A percentile compares a stretch with the other conserved stretches of the same genome.
Evolutionary conservation across 2,888 invertebrate species (phyloP).

Genomic region (Smittia aterrima): DNA sequence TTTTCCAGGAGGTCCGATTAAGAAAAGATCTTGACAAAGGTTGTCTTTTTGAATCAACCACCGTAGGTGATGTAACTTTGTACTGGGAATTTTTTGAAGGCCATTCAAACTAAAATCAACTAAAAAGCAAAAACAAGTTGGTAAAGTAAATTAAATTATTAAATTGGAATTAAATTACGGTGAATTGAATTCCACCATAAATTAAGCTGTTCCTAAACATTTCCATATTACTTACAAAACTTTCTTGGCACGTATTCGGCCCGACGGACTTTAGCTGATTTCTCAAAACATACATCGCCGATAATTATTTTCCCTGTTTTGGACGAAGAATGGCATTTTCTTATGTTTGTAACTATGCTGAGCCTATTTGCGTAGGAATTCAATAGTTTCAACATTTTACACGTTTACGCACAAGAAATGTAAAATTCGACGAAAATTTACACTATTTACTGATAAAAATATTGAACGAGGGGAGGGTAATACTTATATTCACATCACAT

Average conservation of each 20-base stretch:
- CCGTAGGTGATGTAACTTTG: constrained; percentile 71
- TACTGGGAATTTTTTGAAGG: constrained; percentile 60
- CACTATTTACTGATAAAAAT: too few species aligned
- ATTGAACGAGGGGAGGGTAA: too few species aligned
- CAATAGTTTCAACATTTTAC: too few species aligned
- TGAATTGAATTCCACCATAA: too few species aligned
- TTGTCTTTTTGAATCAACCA: constrained; percentile 97
- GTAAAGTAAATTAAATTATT: constrained; percentile 37
- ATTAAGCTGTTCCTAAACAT: too few species aligned
- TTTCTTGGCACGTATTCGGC: constrained; percentile 76
- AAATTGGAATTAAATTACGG: too few species aligned
- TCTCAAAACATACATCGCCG: constrained; percentile 6
- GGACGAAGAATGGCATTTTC: background rate
- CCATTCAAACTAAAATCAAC: constrained; percentile 52
- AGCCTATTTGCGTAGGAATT: too few species aligned
- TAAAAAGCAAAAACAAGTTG: background rate
- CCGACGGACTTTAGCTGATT: constrained; percentile 57
- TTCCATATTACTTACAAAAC: constrained; percentile 52
- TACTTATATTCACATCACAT: too few species aligned
- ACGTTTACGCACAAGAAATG: too few species aligned
- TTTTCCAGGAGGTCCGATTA: constrained; percentile 88
- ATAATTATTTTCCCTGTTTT: too few species aligned
- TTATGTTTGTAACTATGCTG: background rate
- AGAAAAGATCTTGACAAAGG: constrained; percentile 91
- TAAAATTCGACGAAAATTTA: too few species aligned